These are phyloP conservation scores for Ophioninae sp. DNA, from an alignment of 2,888 invertebrate genomes.

Conservation along the genomic window DNA sequence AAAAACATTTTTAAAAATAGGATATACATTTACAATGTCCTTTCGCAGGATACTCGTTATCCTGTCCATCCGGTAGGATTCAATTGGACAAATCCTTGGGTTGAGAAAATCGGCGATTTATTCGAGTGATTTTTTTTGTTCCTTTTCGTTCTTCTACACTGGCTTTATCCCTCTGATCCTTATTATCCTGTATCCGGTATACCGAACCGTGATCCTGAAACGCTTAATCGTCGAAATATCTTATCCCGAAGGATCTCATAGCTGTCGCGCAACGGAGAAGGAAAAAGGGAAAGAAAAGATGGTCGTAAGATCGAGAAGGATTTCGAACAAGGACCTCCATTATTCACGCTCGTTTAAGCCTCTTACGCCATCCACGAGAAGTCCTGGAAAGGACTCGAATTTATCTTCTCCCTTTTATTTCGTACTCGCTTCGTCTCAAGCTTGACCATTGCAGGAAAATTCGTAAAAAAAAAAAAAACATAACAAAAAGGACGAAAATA, in stretches of 20 bases:
- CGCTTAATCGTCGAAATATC: conserved; percentile 5
- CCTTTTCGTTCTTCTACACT: background rate
- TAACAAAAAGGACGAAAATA: background rate
- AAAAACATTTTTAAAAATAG: background rate
- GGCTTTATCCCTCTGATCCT: background rate
- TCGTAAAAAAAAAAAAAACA: background rate
- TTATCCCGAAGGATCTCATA: conserved; percentile 39
- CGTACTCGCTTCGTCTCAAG: conserved; percentile 6
- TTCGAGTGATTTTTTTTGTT: background rate
- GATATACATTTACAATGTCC: background rate
- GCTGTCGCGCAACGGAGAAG: conserved; percentile 12
- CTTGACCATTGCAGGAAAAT: conserved; percentile 13
- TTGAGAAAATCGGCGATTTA: background rate
- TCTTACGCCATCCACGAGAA: conserved; percentile 55
- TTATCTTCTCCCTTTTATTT: conserved; percentile 45
- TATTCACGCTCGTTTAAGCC: conserved; percentile 62
- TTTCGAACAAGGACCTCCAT: conserved; percentile 52
- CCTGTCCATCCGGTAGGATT: background rate
- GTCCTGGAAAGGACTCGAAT: conserved; percentile 47
- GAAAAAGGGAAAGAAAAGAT: conserved; percentile 28
- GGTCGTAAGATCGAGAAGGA: conserved; percentile 23
- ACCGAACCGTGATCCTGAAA: background rate
- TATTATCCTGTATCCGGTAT: conserved; percentile 3
- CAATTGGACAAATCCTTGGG: background rate
- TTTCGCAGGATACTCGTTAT: background rate